A percentile compares a stretch with the other conserved stretches of the same genome.
Evolutionary conservation across 2,797 vertebrate species (phyloP).

Genomic region (Cygnus olor): DNA sequence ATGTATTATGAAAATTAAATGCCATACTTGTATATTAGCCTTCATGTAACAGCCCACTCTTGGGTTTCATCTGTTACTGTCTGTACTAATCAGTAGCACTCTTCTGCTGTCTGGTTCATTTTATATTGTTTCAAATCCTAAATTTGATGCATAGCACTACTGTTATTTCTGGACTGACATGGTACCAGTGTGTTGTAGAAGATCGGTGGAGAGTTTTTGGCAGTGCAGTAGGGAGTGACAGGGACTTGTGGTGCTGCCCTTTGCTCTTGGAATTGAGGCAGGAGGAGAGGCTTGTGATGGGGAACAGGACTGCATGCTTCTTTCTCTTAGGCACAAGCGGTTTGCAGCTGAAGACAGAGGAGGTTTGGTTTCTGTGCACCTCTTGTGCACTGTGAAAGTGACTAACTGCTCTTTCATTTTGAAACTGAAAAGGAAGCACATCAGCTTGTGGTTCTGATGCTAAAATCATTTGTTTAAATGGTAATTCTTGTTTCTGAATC

Average conservation of each 20-base stretch:
- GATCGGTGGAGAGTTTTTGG: constrained; percentile 17
- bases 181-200: neutral
- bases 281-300: neutral
- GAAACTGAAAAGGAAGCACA: constrained; percentile 23
- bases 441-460: neutral
- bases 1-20: neutral
- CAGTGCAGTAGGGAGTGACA: neutral
- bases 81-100: neutral
- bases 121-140: constrained; percentile 30
- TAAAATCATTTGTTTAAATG: neutral
- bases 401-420: neutral
- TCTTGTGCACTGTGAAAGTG: neutral
- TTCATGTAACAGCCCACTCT: neutral
- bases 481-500: neutral
- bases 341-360: neutral
- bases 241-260: neutral
- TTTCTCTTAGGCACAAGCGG: neutral
- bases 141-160: constrained; percentile 7
- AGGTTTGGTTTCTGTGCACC: neutral
- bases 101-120: neutral
- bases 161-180: constrained; percentile 36
- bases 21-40: neutral
- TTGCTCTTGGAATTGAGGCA: neutral
- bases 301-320: neutral
- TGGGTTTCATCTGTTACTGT: neutral